These are phyloP conservation scores for Eudasyphora cyanicolor DNA, from an alignment of 2,888 invertebrate species.

Conservation along the genomic window DNA sequence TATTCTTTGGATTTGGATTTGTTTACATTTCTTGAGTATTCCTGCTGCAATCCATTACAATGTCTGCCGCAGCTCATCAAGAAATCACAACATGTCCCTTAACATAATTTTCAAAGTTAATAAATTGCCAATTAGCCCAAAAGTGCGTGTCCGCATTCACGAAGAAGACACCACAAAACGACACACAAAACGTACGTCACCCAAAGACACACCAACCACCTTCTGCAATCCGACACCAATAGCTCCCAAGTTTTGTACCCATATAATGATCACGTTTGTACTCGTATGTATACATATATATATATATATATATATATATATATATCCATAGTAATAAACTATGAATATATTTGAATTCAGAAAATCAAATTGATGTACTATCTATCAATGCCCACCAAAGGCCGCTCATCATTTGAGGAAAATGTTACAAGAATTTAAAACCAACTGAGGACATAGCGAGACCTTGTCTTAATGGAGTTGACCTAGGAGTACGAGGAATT, in stretches of 20 bases:
- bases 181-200: not conserved
- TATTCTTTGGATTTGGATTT: no score
- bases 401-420: not conserved
- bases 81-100: conserved; percentile 57
- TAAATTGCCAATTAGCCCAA: conserved; percentile 66
- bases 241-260: not conserved
- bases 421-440: not conserved
- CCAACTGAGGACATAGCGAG: not conserved
- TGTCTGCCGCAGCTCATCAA: conserved; percentile 45
- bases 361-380: not conserved
- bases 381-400: not conserved
- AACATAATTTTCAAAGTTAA: conserved; percentile 65
- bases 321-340: not conserved
- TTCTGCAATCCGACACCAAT: not conserved
- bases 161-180: not conserved
- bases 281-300: no score
- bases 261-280: not conserved
- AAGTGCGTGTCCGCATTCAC: conserved; percentile 3
- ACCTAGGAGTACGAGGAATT: not conserved
- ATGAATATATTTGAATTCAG: conserved; percentile 17
- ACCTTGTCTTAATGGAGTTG: not conserved
- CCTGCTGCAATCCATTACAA: conserved; percentile 27
- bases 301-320: no score
- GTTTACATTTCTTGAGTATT: no score
- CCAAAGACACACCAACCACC: not conserved